These are phyloP conservation scores for Eudasyphora cyanicolor DNA, from an alignment of 2,888 invertebrate genomes.

Conservation along the genomic window DNA sequence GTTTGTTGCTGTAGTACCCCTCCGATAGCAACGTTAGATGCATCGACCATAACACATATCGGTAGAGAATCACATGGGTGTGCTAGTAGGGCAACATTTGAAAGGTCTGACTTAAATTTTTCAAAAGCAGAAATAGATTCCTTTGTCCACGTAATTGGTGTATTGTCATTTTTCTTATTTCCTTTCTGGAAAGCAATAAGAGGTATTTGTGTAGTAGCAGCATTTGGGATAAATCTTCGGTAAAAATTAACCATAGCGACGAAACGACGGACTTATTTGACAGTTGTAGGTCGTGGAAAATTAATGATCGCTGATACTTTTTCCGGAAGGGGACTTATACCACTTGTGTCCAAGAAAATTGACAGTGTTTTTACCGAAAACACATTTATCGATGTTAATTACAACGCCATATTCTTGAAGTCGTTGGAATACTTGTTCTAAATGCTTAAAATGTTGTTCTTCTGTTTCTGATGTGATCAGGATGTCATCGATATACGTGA, in stretches of 20 bases:
- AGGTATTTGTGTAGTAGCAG: conserved; percentile 31
- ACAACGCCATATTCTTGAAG: no score
- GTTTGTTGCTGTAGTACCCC: conserved; percentile 41
- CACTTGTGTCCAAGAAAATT: conserved; percentile 48
- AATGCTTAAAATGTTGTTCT: conserved; percentile 34
- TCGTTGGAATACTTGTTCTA: no score
- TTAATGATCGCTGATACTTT: conserved; percentile 38
- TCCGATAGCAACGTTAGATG: conserved; percentile 34
- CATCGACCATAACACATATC: conserved; percentile 51
- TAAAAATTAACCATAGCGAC: conserved; percentile 49
- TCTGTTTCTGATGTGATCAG: conserved; percentile 30
- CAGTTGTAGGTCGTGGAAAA: conserved; percentile 20
- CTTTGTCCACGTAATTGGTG: neutral
- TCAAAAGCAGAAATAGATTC: conserved; percentile 51
- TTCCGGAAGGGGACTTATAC: conserved; percentile 41
- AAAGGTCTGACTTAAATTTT: conserved; percentile 24
- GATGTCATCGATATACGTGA: no score
- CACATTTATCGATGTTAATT: no score
- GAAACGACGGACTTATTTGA: conserved; percentile 41
- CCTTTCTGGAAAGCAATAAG: conserved; percentile 33
- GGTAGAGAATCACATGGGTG: no score
- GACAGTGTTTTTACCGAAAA: neutral
- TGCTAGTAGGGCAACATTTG: neutral
- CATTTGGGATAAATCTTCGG: no score
- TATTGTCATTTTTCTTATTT: conserved; percentile 43